Conservation (phyloP, 2,888 invertebrate species). For the Cosmia trapezina region DNA sequence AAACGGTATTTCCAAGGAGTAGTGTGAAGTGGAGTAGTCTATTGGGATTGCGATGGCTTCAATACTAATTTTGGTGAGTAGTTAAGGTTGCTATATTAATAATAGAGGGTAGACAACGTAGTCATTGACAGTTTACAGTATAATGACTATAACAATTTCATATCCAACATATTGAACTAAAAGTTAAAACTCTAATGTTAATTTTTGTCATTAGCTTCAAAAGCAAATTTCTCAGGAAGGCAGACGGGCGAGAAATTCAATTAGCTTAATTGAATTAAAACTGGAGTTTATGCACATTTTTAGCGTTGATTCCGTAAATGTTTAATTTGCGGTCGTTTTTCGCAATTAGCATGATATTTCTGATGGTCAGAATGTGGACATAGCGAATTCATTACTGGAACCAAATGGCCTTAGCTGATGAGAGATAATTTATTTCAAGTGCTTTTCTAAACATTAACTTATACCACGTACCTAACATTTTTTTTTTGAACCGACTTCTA, state of each 20-base stretch:
- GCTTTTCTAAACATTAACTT: background rate
- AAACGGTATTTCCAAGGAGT: too few species aligned
- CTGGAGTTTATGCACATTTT: conserved; percentile 40
- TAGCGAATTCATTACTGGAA: background rate
- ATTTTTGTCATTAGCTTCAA: conserved; percentile 21
- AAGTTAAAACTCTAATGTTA: conserved; percentile 7
- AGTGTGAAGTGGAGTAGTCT: too few species aligned
- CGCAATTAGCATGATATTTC: conserved; percentile 3
- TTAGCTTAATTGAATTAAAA: conserved; percentile 45
- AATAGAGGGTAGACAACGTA: background rate
- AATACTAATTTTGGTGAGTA: too few species aligned
- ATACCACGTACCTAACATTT: too few species aligned
- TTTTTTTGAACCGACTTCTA: too few species aligned
- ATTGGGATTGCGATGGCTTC: too few species aligned
- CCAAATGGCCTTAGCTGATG: background rate
- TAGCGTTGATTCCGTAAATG: conserved; percentile 36
- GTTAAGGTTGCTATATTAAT: too few species aligned
- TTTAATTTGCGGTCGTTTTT: conserved; percentile 35
- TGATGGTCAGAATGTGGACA: background rate
- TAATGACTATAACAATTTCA: background rate
- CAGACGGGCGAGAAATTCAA: conserved; percentile 30
- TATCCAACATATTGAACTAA: background rate
- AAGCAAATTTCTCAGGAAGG: conserved; percentile 7
- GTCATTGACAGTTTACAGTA: background rate
- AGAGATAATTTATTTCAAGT: background rate